phyloP scores from a whole-genome alignment of 2,113 vertebrate genomes.

The Sylvia atricapilla region DNA sequence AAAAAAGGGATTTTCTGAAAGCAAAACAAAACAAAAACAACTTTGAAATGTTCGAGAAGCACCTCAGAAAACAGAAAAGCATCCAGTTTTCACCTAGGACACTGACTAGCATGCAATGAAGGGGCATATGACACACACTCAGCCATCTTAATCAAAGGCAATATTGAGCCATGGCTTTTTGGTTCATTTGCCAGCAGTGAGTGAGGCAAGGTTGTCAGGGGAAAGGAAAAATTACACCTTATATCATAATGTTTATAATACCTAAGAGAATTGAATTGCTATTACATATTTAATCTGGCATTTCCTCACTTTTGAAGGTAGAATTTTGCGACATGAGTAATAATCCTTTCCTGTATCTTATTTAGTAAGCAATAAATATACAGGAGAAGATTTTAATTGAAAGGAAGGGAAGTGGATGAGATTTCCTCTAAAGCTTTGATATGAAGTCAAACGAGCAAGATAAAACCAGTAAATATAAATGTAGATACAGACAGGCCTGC shows the following conservation, averaged over 20 bases:
- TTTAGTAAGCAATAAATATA: conserved; percentile 17
- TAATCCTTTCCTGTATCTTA: not conserved
- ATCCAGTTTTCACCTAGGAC: not conserved
- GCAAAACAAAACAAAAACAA: not conserved
- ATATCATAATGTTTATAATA: not conserved
- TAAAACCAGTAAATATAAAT: not conserved
- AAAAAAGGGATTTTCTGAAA: not conserved
- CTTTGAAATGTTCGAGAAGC: not conserved
- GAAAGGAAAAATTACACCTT: not conserved
- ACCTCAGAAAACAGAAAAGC: not conserved
- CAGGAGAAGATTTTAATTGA: not conserved
- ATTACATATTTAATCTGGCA: conserved; percentile 18
- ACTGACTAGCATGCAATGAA: not conserved
- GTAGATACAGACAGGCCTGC: fast-evolving
- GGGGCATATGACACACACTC: not conserved
- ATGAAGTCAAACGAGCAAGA: not conserved
- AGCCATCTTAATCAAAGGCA: not conserved
- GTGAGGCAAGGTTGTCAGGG: not conserved
- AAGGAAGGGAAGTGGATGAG: not conserved
- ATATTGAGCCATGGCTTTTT: not conserved
- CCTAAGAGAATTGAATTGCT: conserved; percentile 4
- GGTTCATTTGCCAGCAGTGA: not conserved
- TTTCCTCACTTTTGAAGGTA: conserved; percentile 12
- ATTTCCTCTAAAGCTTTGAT: conserved; percentile 6
- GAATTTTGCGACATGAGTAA: not conserved